Evolutionary conservation across 2,113 vertebrate species (phyloP).

Genomic region (Atlantisia rogersi): DNA sequence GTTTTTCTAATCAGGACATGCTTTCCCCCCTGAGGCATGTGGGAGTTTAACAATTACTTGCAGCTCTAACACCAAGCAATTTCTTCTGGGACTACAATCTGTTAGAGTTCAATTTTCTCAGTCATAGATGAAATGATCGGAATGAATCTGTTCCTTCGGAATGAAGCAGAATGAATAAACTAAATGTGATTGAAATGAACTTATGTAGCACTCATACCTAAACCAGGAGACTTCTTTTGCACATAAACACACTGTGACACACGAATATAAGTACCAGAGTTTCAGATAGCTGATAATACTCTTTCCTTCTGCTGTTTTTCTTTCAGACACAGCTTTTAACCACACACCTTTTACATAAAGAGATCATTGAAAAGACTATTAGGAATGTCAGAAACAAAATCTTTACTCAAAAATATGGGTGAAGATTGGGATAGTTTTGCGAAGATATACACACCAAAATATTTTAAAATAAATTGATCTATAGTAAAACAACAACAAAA

Average conservation of each 20-base stretch:
- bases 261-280: neutral
- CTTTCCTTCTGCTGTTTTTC: neutral
- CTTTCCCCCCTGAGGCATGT: constrained; percentile 71
- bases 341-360: neutral
- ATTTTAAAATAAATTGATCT: neutral
- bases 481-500: neutral
- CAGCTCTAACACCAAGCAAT: constrained; percentile 77
- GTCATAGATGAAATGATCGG: constrained; percentile 77
- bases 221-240: constrained; percentile 22
- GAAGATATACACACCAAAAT: neutral
- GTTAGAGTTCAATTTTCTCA: constrained; percentile 82
- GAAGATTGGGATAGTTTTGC: neutral
- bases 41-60: constrained; percentile 82
- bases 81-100: constrained; percentile 80
- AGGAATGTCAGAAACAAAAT: neutral
- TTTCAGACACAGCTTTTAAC: neutral
- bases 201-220: constrained; percentile 57
- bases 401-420: neutral
- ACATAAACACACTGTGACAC: neutral
- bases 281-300: neutral
- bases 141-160: constrained; percentile 81
- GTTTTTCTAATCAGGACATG: constrained; percentile 78
- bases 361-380: neutral
- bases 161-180: constrained; percentile 77
- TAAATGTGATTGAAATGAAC: constrained; percentile 80